Base-by-base conservation (phyloP, 1,140 invertebrate genomes). In the Drosophila paulistorum region DNA sequence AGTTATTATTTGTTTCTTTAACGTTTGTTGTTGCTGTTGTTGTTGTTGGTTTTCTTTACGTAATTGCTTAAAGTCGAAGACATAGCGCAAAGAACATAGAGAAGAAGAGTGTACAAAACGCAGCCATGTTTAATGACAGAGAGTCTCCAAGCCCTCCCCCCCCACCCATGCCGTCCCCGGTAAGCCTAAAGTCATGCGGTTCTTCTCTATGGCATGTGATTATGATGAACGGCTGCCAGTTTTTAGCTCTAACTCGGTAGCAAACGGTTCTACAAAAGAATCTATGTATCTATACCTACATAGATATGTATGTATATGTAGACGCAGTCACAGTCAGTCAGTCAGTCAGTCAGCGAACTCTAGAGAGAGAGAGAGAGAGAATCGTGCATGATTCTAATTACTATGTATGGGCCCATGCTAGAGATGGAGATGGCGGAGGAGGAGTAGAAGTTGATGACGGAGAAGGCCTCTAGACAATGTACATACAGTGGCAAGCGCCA, bases 301-400 rank as follows among this genome's bases (percentile, higher is more conserved):
- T 26, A 26, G 4, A 26, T 26, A 45, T 7, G 14, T 5, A 45
- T 17, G 7, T 45, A 45, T 17, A 17, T 45, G 14, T n/a, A 48
- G 79, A 72, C 79, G 55, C 72, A 76, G 76, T 78, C 72, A 65
- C 71, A 70, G 75, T 78, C 75, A 75, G 69, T 65, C 74, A 73
- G 65, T 68, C 74, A 68, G 60, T 80, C 80, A 84, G 81, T 85
- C 82, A 80, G 76, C 83, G 83, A 87, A 86, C 82, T 83, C 72
- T 74, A 62, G 37, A 39, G 3, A 65, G 2, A 13, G 37, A 39
- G 3, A 30, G 30, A 7, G 30, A 30, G 26, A 30, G 10, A 39
- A 11, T 75, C 73, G 74, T 77, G 79, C 79, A 87, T 86, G 83
- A 87, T 86, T 87, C 83, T 86, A 89, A 86, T 86, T 86, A 86